Evolutionary conservation across 2,113 vertebrate genomes (phyloP).

Genomic region (Hemicordylus capensis): DNA sequence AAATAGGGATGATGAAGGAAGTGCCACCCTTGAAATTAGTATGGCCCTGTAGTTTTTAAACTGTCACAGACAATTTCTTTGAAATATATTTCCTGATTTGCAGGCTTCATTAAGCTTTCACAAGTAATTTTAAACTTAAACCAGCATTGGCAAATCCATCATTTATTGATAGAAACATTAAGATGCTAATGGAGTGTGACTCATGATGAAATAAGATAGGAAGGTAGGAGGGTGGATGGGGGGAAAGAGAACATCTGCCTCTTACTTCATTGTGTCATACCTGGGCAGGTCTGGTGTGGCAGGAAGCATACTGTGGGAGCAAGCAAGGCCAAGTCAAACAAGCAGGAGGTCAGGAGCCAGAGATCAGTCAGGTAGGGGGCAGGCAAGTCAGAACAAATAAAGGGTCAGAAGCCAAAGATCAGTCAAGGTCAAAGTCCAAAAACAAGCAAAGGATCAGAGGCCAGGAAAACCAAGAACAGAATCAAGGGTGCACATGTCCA

Average conservation of each 20-base stretch:
- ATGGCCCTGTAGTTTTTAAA: slow-evolving; percentile 54
- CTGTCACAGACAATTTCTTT: slow-evolving; percentile 59
- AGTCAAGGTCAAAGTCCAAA: too few relatives aligned
- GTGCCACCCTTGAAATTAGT: slow-evolving; percentile 52
- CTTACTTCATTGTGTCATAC: slow-evolving; percentile 7
- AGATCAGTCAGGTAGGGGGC: too few relatives aligned
- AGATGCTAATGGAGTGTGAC: slow-evolving; percentile 48
- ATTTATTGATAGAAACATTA: slow-evolving; percentile 71
- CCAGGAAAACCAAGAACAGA: too few relatives aligned
- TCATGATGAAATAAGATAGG: slow-evolving; percentile 54
- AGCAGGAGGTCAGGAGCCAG: too few relatives aligned
- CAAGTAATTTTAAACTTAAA: slow-evolving; percentile 70
- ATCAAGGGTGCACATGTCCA: too few relatives aligned
- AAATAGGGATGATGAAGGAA: background rate
- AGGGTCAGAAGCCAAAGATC: too few relatives aligned
- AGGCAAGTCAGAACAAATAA: too few relatives aligned
- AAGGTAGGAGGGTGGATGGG: slow-evolving; percentile 19
- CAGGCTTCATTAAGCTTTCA: slow-evolving; percentile 62
- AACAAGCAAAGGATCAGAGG: too few relatives aligned
- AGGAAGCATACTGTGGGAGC: too few relatives aligned
- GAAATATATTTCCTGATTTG: slow-evolving; percentile 61
- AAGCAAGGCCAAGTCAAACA: too few relatives aligned
- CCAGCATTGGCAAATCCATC: slow-evolving; percentile 64
- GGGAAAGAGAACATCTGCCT: slow-evolving; percentile 15
- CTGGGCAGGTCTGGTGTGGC: too few relatives aligned